Percentiles rank a stretch among this genome's conserved stretches.
These are phyloP conservation scores for Bergia sp. DNA, from an alignment of 92 coral and sea anemone genomes.

Conservation along the genomic window DNA sequence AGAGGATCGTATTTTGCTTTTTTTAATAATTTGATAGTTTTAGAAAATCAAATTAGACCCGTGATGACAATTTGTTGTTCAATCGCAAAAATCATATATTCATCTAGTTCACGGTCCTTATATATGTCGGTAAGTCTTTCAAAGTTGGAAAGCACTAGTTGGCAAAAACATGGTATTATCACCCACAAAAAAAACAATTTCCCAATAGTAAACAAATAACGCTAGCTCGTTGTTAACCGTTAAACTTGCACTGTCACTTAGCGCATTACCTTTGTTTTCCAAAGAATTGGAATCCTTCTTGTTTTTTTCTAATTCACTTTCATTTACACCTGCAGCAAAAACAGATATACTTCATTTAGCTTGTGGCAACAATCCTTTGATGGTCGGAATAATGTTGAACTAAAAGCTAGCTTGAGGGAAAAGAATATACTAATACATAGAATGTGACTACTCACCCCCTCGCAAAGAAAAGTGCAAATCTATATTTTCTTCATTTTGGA, in stretches of 20 bases:
- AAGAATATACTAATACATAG: neutral
- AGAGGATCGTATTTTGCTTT: no score
- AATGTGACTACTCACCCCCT: conserved; percentile 51
- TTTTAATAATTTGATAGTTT: no score
- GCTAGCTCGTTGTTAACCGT: neutral
- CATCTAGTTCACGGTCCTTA: no score
- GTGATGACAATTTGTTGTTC: no score
- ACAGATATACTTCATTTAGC: neutral
- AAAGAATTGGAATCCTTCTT: neutral
- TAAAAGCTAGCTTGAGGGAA: neutral
- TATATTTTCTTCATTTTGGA: conserved; percentile 61
- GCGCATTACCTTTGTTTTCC: conserved; percentile 10
- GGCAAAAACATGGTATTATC: no score
- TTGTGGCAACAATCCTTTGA: neutral
- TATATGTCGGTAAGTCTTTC: no score
- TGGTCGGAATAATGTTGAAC: neutral
- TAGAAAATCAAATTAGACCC: no score
- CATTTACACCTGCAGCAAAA: conserved; percentile 34
- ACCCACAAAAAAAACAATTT: no score
- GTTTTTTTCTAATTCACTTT: neutral
- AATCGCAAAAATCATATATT: no score
- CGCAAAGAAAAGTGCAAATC: conserved; percentile 55
- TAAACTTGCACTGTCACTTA: neutral
- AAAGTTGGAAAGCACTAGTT: no score
- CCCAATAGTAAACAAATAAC: no score